These are phyloP conservation scores for Salminus brasiliensis DNA, from an alignment of 2,113 vertebrate genomes.

Conservation along the genomic window DNA sequence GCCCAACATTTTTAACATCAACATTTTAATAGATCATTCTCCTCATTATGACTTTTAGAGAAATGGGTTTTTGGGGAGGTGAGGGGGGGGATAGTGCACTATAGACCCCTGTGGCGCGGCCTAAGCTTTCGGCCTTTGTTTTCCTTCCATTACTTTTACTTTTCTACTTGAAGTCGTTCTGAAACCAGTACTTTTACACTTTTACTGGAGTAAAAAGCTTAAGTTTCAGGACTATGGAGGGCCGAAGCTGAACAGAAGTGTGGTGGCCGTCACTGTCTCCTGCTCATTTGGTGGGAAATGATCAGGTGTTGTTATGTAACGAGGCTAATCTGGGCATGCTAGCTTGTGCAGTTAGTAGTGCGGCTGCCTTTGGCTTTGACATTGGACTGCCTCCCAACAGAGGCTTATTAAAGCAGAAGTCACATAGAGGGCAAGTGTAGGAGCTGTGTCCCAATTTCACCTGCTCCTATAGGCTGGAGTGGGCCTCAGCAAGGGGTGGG, in stretches of 20 bases:
- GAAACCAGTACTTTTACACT: no score
- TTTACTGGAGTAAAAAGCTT: no score
- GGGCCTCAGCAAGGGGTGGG: constrained; percentile 10
- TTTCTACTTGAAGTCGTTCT: no score
- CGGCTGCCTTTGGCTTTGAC: constrained; percentile 55
- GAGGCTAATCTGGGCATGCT: constrained; percentile 31
- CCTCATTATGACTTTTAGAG: no score
- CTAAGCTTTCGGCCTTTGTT: no score
- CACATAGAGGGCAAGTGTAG: constrained; percentile 50
- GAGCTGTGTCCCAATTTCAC: constrained; percentile 53
- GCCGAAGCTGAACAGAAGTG: background rate
- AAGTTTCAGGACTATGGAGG: background rate
- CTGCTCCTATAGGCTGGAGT: constrained; percentile 40
- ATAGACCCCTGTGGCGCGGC: no score
- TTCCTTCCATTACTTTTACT: no score
- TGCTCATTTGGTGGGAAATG: background rate
- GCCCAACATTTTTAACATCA: no score
- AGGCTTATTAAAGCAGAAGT: constrained; percentile 53
- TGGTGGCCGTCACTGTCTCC: background rate
- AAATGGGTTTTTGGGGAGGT: no score
- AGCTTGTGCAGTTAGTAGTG: constrained; percentile 7
- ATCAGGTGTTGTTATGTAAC: constrained; percentile 4
- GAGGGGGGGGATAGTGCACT: no score
- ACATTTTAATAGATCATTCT: no score
- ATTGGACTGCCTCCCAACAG: constrained; percentile 56